phyloP scores from a whole-genome alignment of 2,888 invertebrate genomes.

The Sphecodes monilicornis region DNA sequence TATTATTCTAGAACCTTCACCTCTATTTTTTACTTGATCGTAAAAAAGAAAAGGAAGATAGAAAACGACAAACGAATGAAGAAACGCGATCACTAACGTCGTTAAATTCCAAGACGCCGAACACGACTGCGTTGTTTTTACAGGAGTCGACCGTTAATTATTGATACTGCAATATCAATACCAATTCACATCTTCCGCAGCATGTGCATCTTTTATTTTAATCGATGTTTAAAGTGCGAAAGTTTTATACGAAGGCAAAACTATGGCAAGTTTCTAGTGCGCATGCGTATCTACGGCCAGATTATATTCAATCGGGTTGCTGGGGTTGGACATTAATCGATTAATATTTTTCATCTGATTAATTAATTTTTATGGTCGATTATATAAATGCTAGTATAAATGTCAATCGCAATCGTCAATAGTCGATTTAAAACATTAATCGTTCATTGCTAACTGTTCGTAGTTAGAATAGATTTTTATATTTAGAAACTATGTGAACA shows the following conservation, averaged over 20 bases:
- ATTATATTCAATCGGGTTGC: not conserved
- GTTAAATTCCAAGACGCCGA: not conserved
- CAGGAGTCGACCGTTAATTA: not conserved
- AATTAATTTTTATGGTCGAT: not conserved
- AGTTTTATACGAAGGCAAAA: not conserved
- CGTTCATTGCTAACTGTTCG: not conserved
- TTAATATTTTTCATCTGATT: not conserved
- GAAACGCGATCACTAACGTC: not conserved
- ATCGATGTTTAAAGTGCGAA: slow-evolving; percentile 37
- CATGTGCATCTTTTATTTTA: slow-evolving; percentile 39
- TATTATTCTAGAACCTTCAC: slow-evolving; percentile 18
- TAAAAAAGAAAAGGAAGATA: not conserved
- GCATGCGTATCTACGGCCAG: not conserved
- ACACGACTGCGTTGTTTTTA: not conserved
- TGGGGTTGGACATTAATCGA: not conserved
- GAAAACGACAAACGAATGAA: not conserved
- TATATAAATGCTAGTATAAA: not conserved
- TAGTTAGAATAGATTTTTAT: not conserved
- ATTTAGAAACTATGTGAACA: not conserved
- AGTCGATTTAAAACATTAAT: not conserved
- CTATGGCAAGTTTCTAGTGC: not conserved
- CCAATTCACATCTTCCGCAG: slow-evolving; percentile 24
- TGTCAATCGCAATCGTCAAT: not conserved
- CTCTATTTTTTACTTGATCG: not conserved
- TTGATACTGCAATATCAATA: not conserved